Base-by-base conservation (phyloP, 2,113 vertebrate genomes). In the Butorides virescens region DNA sequence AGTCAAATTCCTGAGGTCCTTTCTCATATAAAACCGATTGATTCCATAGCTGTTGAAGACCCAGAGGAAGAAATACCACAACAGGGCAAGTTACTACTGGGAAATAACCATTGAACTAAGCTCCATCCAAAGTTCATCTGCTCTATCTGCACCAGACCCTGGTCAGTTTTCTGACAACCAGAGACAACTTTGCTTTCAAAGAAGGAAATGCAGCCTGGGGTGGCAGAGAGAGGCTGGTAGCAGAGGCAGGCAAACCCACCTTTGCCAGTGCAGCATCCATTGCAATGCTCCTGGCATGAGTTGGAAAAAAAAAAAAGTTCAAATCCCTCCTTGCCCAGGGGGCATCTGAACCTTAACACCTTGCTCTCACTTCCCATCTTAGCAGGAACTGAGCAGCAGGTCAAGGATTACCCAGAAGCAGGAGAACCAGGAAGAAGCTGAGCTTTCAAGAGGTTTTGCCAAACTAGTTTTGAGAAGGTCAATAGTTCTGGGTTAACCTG, bases 31-130 rank as follows among this genome's bases (percentile, higher is more conserved):
- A 76, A 13, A 44, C 16, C 16, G 46, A 5, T 10, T 65, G 36
- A 76, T 79, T 39, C 44, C 46, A n/a, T 0, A 22, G 19, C 0
- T 74, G 27, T 10, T 62, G 21, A 62, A 79, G 11, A 78, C 4
- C 6, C 27, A 74, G 8, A 47, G 34, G 5, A 12, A 34, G 32
- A 46, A 25, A 58, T 3, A n/a, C 20, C 15, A 42, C 0, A 0
- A 15, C 0, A 88, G 49, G 26, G 3, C 2, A 27, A 32, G 2
- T 49, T 52, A 70, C 59, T 47, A 63, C 11, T 13, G 36, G 36
- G 61, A 72, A 22, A 71, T 4, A 75, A 34, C 7, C 37, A 49
- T 0, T 61, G 44, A 88, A 61, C 12, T 14, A 65, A 68, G 5
- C 8, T 44, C 25, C 36, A 63, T 3, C 10, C 36, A 9, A 15